phyloP scores from a whole-genome alignment of 2,797 vertebrate species.

The Notamacropus eugenii region DNA sequence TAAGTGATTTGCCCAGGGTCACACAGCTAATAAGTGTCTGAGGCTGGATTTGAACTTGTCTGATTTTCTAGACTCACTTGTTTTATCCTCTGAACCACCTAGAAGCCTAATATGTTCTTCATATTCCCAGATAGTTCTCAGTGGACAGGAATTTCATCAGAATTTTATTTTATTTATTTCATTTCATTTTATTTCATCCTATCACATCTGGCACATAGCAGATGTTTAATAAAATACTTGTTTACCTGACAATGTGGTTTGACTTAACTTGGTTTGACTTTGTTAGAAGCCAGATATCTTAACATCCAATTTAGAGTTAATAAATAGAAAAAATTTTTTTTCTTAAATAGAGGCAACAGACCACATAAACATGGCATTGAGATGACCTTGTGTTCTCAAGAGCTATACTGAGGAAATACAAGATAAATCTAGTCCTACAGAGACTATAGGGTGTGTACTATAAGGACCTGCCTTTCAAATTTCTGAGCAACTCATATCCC shows the following conservation, averaged over 20 bases:
- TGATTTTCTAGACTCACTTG: background rate
- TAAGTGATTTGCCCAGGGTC: background rate
- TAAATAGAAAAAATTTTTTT: background rate
- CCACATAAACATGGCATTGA: background rate
- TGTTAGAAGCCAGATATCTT: background rate
- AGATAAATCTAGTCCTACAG: background rate
- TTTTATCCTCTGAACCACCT: background rate
- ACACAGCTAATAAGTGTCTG: background rate
- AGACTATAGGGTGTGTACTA: background rate
- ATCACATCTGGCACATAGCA: background rate
- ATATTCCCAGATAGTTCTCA: background rate
- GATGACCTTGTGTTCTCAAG: background rate
- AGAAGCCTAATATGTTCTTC: background rate
- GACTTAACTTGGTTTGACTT: background rate
- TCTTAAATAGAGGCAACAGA: background rate
- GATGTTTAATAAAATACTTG: background rate
- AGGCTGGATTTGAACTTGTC: background rate
- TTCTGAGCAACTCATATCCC: background rate
- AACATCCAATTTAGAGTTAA: background rate
- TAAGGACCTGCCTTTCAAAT: background rate
- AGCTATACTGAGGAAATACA: background rate
- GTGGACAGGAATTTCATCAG: background rate
- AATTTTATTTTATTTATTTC: background rate
- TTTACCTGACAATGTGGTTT: background rate
- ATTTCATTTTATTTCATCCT: constrained; percentile 2